Base-by-base conservation (phyloP, 2,113 vertebrate species). In the Struthidea cinerea region DNA sequence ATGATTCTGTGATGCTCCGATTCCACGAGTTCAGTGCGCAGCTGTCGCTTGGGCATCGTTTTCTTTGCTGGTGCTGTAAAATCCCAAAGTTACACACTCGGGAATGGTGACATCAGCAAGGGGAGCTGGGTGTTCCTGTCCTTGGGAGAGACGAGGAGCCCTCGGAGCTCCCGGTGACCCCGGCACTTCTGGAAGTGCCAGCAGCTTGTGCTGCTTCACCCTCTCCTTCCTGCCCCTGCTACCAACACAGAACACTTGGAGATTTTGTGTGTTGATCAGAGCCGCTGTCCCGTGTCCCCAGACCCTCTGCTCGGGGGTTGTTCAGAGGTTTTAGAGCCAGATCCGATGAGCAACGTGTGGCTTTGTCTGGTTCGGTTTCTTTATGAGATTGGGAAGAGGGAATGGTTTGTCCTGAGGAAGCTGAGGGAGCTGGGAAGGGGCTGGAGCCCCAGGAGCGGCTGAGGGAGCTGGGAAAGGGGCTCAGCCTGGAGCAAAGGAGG, bases 1-100 rank as follows among this genome's bases (percentile, higher is more conserved):
- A 16, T 1, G 8, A 5, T 12, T 13, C 39, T 4, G 7, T 10
- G 33, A 6, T 3, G 13, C 33, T 37, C 13, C 33, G 4, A 2
- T 26, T 24, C 33, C 14, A 3, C 3, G n/a, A 3, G 9, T 24
- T 15, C 16, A 9, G 26, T 2, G 49, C 35, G 10, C 21, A 46
- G 55, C 67, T 63, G 53, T 30, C 26, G 3, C 32, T 17, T 12
- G 0, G 8, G 24, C 44, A 1, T 5, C 16, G 35, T 3, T n/a
- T 17, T 42, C 53, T 52, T 16, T 2, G 6, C 21, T 35, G 30
- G 35, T 28, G 50, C 46, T 65, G 21, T 32, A 4, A 60, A 39
- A 18, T 12, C 11, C 41, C 63, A 2, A 10, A 32, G 64, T 10
- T 22, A 1, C 23, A 1, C 12, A 4, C 41, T 11, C 7, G 2